Evolutionary conservation across 2,113 vertebrate genomes (phyloP).

Genomic region (Cyrtonyx montezumae): DNA sequence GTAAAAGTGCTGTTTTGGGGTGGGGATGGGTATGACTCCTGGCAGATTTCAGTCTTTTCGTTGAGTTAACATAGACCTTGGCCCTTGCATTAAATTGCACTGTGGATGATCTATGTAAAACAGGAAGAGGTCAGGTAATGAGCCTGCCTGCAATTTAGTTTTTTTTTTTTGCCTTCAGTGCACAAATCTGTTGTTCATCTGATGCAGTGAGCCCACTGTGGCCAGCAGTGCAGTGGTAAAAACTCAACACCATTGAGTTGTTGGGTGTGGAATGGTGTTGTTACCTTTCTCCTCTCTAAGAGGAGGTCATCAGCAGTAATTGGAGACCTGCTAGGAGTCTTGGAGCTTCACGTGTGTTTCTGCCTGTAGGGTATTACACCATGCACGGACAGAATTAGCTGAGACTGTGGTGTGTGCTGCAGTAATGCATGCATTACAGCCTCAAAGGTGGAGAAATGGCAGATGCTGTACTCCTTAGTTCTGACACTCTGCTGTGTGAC

Average conservation of each 20-base stretch:
- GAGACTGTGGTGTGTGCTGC: fast-evolving
- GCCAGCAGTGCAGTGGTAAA: neutral
- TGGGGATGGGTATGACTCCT: no score
- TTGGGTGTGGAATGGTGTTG: neutral
- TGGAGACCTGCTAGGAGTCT: neutral
- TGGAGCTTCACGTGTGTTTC: neutral
- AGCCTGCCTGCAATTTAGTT: neutral
- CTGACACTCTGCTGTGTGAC: neutral
- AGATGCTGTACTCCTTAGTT: fast-evolving
- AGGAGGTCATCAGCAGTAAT: neutral
- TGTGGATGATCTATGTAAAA: neutral
- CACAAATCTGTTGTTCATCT: neutral
- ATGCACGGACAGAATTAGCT: neutral
- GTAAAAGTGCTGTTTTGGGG: no score
- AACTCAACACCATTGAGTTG: neutral
- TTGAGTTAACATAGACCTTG: neutral
- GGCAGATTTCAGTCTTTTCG: neutral
- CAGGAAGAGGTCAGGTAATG: neutral
- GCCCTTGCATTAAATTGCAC: neutral
- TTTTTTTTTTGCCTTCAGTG: neutral
- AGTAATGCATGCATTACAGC: no score
- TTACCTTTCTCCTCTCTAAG: neutral
- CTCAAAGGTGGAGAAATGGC: neutral
- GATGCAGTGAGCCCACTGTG: neutral
- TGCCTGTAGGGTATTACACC: neutral